Base-by-base conservation (phyloP, 2,113 vertebrate species). In the Chionis minor region DNA sequence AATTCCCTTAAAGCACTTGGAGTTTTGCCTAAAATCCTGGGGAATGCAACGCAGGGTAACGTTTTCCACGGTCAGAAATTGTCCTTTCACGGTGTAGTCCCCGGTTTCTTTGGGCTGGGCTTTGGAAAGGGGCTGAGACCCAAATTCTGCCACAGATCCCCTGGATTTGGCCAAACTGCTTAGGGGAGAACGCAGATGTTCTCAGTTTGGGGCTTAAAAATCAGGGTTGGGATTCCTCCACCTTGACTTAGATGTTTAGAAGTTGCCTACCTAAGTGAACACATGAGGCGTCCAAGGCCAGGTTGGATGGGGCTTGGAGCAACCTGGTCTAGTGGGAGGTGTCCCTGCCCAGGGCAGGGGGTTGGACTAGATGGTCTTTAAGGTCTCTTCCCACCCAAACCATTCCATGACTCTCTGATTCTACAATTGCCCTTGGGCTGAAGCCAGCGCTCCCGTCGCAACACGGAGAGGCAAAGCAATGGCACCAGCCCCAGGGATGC, bases 11-110 rank as follows among this genome's bases (percentile, higher is more conserved):
- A 59, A 47, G n/a, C n/a, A 4, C 18, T 35, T 8, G 23, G 54
- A 3, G 27, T 38, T 72, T 54, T 42, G 18, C 45, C 47, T 38
- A 26, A 72, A 66, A 56, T 24, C 23, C 52, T 2, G 14, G 38
- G 30, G 24, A 32, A 44, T 3, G 33, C 5, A 23, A 22, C 0
- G 1, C 27, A 8, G 20, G 44, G 33, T 14, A 22, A 21, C 12
- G 2, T 14, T 52, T 47, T 28, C 52, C 6, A 4, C 27, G 2
- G 0, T 5, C 19, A 45, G 16, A 52, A 71, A 13, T 12, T 9
- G 14, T 10, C 13, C 30, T 13, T 61, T 33, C 1, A 0, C 10
- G n/a, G 9, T 14, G 47, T 4, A 7, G 22, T 7, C 15, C 30
- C 35, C 30, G 45, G 7, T 47, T 55, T 35, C 40, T 15, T 18